Evolutionary conservation across 2,113 vertebrate species (phyloP).

Genomic region (Pluvialis apricaria): DNA sequence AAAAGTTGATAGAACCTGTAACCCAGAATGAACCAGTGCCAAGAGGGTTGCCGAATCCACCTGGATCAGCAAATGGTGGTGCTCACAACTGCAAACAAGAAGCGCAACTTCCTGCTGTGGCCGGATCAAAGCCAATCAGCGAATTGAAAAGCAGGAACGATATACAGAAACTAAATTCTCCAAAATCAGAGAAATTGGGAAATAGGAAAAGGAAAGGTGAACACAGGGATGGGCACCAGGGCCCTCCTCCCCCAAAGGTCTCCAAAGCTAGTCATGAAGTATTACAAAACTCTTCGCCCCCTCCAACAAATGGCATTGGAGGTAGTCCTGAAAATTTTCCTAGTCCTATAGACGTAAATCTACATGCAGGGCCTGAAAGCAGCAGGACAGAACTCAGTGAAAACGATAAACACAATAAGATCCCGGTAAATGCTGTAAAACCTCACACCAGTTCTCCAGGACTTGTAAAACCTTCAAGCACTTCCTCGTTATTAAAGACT

Average conservation of each 20-base stretch:
- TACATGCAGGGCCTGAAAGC: constrained; percentile 71
- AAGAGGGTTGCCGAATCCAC: constrained; percentile 71
- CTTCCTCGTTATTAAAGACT: constrained; percentile 80
- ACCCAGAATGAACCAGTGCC: constrained; percentile 75
- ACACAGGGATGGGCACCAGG: constrained; percentile 77
- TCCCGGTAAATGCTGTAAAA: constrained; percentile 85
- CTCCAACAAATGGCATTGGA: constrained; percentile 78
- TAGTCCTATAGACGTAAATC: constrained; percentile 77
- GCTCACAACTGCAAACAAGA: constrained; percentile 82
- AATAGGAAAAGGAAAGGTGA: constrained; percentile 84
- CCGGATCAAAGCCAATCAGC: constrained; percentile 75
- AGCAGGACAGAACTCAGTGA: constrained; percentile 83
- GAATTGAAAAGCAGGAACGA: constrained; percentile 90
- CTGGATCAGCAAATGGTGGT: constrained; percentile 85
- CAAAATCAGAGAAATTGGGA: constrained; percentile 84
- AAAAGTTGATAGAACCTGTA: constrained; percentile 87
- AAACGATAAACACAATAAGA: constrained; percentile 87
- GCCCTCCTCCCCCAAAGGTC: constrained; percentile 75
- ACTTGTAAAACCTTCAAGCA: constrained; percentile 77
- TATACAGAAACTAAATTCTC: constrained; percentile 88
- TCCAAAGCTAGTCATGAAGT: constrained; percentile 81
- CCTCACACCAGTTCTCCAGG: constrained; percentile 85
- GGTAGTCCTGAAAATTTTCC: constrained; percentile 79
- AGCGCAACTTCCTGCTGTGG: constrained; percentile 68
- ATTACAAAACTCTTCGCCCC: constrained; percentile 78